These are phyloP conservation scores for Rotaria socialis DNA, from an alignment of 2,888 invertebrate species.

Conservation along the genomic window DNA sequence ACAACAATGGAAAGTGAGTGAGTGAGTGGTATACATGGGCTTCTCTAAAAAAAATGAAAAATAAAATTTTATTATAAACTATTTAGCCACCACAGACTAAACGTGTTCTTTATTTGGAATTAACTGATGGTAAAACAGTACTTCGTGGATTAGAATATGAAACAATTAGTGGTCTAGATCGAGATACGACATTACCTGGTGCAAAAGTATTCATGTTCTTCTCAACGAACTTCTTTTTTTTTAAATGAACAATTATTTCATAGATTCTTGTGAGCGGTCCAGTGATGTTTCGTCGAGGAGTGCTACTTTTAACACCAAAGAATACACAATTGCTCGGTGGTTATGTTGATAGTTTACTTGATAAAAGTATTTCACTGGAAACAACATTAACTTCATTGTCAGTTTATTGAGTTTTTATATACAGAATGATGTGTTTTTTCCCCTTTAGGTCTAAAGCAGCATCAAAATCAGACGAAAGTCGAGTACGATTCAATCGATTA, in stretches of 20 bases:
- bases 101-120: neutral
- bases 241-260: neutral
- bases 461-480: neutral
- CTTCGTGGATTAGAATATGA: conserved; percentile 15
- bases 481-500: conserved; percentile 9
- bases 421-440: too few species aligned
- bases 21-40: neutral
- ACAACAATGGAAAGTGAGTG: conserved; percentile 33
- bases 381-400: neutral
- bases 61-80: neutral
- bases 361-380: neutral
- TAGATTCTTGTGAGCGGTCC: conserved; percentile 26
- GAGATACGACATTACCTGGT: neutral
- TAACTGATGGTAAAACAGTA: neutral
- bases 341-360: conserved; percentile 25
- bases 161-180: neutral
- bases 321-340: conserved; percentile 24
- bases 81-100: neutral
- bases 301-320: conserved; percentile 2
- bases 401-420: neutral
- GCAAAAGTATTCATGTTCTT: neutral
- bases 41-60: neutral
- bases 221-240: neutral
- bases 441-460: neutral
- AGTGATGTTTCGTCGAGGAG: neutral